phyloP scores from a whole-genome alignment of 2,797 vertebrate species.

The Ambastaia sidthimunki region DNA sequence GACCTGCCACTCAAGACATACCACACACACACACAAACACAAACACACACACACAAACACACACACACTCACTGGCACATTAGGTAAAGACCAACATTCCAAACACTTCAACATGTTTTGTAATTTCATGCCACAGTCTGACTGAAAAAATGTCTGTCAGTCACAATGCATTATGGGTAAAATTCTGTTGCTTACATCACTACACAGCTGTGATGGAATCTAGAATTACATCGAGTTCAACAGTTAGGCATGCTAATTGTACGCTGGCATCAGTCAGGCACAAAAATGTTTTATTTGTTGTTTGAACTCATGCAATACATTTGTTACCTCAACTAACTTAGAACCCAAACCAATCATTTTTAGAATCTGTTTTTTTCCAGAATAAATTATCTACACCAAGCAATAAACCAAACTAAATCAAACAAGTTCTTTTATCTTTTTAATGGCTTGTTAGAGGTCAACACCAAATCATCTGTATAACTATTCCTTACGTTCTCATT shows the following conservation, averaged over 20 bases:
- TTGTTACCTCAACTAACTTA: not conserved
- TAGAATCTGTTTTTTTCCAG: not conserved
- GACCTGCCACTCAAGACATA: conserved; percentile 31
- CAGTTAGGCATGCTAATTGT: not conserved
- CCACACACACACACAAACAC: conserved; percentile 16
- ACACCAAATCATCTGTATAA: conserved; percentile 30
- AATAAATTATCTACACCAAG: conserved; percentile 45
- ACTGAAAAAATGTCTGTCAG: not conserved
- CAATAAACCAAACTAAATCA: conserved; percentile 32
- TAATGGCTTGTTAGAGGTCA: conserved; percentile 34
- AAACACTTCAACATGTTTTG: not conserved
- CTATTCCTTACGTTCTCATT: conserved; percentile 16
- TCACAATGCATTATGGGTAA: conserved; percentile 3
- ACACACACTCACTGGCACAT: not conserved
- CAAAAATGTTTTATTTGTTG: not conserved
- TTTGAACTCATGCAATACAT: not conserved
- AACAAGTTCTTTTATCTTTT: conserved; percentile 48
- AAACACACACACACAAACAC: no score
- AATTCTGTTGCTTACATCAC: conserved; percentile 4
- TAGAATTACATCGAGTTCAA: not conserved
- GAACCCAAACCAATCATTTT: no score
- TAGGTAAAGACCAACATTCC: not conserved
- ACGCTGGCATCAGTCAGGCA: no score
- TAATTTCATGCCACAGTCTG: not conserved
- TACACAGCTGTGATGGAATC: conserved; percentile 12